Conservation (phyloP, 2,888 invertebrate species). For the Epirrhoe tristata region DNA sequence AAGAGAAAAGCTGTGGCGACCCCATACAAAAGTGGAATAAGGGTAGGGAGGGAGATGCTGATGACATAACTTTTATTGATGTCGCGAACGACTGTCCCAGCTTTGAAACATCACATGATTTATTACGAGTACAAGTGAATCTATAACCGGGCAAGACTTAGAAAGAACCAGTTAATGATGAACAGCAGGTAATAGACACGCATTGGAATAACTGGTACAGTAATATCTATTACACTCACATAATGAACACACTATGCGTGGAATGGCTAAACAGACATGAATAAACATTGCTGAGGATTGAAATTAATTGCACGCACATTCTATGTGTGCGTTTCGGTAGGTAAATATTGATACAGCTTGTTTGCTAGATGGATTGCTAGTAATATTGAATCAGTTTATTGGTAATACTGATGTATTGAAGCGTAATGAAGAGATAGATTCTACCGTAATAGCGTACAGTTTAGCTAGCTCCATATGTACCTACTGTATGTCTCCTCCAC, state of each 20-base stretch:
- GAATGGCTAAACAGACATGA: slow-evolving; percentile 32
- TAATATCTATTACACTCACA: slow-evolving; percentile 41
- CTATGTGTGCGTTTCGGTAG: slow-evolving; percentile 19
- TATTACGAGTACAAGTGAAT: neutral
- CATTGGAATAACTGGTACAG: slow-evolving; percentile 18
- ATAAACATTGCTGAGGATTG: slow-evolving; percentile 27
- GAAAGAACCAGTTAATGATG: neutral
- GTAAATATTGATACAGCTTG: slow-evolving; percentile 25
- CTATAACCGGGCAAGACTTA: neutral
- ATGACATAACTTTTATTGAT: neutral
- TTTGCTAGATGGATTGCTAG: neutral
- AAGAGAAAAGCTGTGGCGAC: too few relatives aligned
- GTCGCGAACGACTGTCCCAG: too few relatives aligned
- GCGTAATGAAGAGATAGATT: neutral
- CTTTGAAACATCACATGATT: neutral
- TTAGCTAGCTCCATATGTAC: too few relatives aligned
- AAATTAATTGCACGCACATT: slow-evolving; percentile 35
- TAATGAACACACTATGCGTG: slow-evolving; percentile 38
- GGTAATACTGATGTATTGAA: neutral
- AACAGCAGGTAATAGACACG: slow-evolving; percentile 13
- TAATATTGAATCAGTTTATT: slow-evolving; percentile 3
- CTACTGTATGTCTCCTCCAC: too few relatives aligned
- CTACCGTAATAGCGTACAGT: too few relatives aligned
- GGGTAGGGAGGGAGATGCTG: too few relatives aligned
- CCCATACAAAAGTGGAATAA: too few relatives aligned